Percentiles rank a stretch among this genome's conserved stretches.
These are phyloP conservation scores for Setipinna tenuifilis DNA, from an alignment of 2,797 vertebrate species.

Conservation along the genomic window DNA sequence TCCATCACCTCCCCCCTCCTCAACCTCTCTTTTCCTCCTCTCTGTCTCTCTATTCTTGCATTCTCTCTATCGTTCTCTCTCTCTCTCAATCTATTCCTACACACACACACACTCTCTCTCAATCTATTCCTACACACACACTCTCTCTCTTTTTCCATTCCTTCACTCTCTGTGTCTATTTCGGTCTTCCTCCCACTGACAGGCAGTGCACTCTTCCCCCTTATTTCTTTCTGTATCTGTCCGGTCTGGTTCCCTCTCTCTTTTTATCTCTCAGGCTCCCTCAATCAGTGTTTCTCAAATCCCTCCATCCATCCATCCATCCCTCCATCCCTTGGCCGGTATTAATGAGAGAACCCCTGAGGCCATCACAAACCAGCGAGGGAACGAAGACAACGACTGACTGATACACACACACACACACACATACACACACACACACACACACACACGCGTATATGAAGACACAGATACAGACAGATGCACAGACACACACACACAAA, in stretches of 20 bases:
- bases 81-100: not conserved
- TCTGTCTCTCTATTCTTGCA: too few species aligned
- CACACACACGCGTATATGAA: too few species aligned
- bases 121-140: too few species aligned
- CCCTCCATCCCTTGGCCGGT: not conserved
- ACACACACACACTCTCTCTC: too few species aligned
- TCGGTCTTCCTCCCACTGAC: not conserved
- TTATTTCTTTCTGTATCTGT: not conserved
- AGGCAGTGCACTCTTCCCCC: not conserved
- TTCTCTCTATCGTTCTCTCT: not conserved
- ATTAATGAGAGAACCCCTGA: not conserved
- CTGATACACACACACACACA: too few species aligned
- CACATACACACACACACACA: too few species aligned
- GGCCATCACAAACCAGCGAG: not conserved
- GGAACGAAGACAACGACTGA: not conserved
- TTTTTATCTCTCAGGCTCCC: not conserved
- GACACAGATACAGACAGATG: too few species aligned
- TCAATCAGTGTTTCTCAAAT: not conserved
- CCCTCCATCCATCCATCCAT: too few species aligned
- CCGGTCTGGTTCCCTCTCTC: not conserved
- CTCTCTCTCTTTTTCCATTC: not conserved
- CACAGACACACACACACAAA: too few species aligned
- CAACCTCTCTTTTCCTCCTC: too few species aligned
- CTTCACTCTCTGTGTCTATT: slow-evolving; percentile 57
- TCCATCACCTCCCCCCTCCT: too few species aligned